Evolutionary conservation across 2,797 vertebrate species (phyloP).

Genomic region (Graptemys geographica): DNA sequence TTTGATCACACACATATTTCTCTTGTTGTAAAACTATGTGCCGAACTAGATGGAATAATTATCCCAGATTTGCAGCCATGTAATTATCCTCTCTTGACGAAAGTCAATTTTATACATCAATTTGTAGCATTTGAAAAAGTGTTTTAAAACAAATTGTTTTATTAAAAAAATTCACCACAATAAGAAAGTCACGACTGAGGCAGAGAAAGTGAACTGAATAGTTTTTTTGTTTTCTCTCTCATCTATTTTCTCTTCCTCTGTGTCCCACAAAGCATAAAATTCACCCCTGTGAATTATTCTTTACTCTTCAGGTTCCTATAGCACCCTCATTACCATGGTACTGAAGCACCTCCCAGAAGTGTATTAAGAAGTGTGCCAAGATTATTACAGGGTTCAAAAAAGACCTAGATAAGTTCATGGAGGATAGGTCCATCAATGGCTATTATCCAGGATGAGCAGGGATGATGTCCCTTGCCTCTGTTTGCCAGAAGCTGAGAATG

Average conservation of each 20-base stretch:
- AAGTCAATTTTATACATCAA: slow-evolving; percentile 64
- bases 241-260: not conserved
- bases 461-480: too few species aligned
- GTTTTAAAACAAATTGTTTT: slow-evolving; percentile 54
- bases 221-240: not conserved
- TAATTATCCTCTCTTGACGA: slow-evolving; percentile 58
- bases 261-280: not conserved
- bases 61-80: slow-evolving; percentile 47
- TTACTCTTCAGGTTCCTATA: not conserved
- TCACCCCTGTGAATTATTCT: not conserved
- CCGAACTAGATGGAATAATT: slow-evolving; percentile 52
- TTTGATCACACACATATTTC: slow-evolving; percentile 9
- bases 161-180: not conserved
- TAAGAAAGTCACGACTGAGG: not conserved
- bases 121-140: slow-evolving; percentile 53
- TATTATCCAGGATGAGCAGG: too few species aligned
- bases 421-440: too few species aligned
- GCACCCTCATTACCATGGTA: not conserved
- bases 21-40: slow-evolving; percentile 39
- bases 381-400: too few species aligned
- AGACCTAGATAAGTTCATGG: too few species aligned
- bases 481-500: too few species aligned
- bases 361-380: not conserved
- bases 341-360: not conserved
- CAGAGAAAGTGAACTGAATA: not conserved